These are phyloP conservation scores for Mus pahari DNA, from an alignment of 2,113 vertebrate genomes.

Conservation along the genomic window DNA sequence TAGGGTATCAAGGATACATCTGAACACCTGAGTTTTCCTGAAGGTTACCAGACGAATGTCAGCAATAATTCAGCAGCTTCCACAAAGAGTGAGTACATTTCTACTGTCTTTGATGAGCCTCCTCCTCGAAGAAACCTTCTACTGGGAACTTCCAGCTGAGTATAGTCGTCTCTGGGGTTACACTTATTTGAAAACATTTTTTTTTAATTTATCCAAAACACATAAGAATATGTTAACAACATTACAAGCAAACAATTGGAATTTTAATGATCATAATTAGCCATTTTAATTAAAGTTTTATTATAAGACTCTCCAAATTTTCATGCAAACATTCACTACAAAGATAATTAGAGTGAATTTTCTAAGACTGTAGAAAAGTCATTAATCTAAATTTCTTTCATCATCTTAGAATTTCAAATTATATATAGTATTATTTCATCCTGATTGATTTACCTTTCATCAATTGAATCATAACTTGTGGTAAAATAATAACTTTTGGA, in stretches of 20 bases:
- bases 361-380: constrained; percentile 34
- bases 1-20: fast-evolving
- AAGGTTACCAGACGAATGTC: neutral
- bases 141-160: neutral
- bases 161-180: neutral
- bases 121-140: neutral
- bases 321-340: constrained; percentile 30
- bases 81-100: neutral
- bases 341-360: constrained; percentile 59
- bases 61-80: constrained; percentile 19
- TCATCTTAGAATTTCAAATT: constrained; percentile 31
- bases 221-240: constrained; percentile 42
- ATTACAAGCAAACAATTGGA: constrained; percentile 55
- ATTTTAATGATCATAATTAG: constrained; percentile 63
- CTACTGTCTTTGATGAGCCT: neutral
- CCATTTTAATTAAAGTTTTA: constrained; percentile 58
- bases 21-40: neutral
- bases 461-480: neutral
- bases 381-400: neutral
- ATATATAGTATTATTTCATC: neutral
- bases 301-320: constrained; percentile 16
- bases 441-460: neutral
- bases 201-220: constrained; percentile 19
- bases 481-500: neutral
- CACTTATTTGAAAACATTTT: constrained; percentile 66